Conservation (phyloP, 2,113 vertebrate species). For the Okapia johnstoni region DNA sequence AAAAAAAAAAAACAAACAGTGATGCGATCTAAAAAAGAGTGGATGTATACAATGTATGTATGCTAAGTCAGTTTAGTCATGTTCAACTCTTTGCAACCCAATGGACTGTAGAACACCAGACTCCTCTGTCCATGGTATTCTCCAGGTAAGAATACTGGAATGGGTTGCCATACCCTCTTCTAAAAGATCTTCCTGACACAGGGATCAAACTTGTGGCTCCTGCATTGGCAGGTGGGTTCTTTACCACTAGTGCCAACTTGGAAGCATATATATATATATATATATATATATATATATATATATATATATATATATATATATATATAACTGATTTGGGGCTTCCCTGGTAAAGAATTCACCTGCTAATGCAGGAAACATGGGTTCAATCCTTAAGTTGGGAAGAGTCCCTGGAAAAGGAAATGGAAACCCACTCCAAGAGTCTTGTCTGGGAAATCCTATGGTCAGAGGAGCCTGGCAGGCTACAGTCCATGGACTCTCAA, state of each 20-base stretch:
- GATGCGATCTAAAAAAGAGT: background rate
- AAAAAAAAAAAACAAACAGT: background rate
- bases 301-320: background rate
- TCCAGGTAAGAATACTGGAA: background rate
- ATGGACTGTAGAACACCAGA: background rate
- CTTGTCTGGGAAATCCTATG: background rate
- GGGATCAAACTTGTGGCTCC: background rate
- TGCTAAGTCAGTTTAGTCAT: background rate
- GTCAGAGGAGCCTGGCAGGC: background rate
- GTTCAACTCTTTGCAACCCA: background rate
- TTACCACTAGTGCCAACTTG: background rate
- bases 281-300: background rate
- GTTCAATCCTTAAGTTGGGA: background rate
- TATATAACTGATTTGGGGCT: too few relatives aligned
- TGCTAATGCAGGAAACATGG: too few relatives aligned
- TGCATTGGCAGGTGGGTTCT: background rate
- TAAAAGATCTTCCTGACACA: background rate
- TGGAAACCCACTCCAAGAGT: background rate
- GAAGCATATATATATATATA: background rate
- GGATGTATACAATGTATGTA: background rate
- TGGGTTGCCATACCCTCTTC: background rate
- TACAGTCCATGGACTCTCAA: background rate
- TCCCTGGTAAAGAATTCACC: too few relatives aligned
- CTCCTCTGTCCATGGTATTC: background rate
- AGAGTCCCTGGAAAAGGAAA: background rate